These are phyloP conservation scores for Heloderma charlesbogerti DNA, from an alignment of 2,113 vertebrate genomes.

Conservation along the genomic window DNA sequence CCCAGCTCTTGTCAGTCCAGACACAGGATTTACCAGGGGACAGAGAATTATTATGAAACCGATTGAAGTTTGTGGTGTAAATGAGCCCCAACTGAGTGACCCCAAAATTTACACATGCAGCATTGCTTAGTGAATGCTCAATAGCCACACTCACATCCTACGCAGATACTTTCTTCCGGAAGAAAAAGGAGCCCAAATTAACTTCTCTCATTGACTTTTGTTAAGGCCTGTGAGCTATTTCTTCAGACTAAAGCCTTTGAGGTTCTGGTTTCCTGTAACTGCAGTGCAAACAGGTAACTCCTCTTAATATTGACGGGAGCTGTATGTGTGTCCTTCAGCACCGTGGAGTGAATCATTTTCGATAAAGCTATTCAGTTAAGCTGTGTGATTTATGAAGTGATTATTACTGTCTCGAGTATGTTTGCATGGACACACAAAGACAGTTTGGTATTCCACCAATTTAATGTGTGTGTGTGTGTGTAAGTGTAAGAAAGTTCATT, in stretches of 20 bases:
- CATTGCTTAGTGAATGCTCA: neutral
- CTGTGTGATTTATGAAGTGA: slow-evolving; percentile 56
- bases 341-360: slow-evolving; percentile 59
- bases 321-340: slow-evolving; percentile 42
- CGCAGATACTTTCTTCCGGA: neutral
- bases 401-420: slow-evolving; percentile 65
- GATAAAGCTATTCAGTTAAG: slow-evolving; percentile 57
- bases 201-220: neutral
- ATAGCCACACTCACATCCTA: neutral
- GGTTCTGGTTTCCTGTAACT: slow-evolving; percentile 30
- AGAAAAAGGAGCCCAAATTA: neutral
- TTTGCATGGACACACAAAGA: slow-evolving; percentile 19
- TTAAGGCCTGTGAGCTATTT: neutral
- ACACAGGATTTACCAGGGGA: neutral
- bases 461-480: neutral
- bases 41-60: neutral
- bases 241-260: slow-evolving; percentile 46
- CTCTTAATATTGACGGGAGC: slow-evolving; percentile 55
- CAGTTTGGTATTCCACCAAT: neutral
- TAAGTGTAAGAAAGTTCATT: neutral
- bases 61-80: neutral
- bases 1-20: neutral
- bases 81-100: neutral
- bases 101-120: neutral
- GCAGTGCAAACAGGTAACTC: slow-evolving; percentile 47